phyloP scores from a whole-genome alignment of 2,888 invertebrate species.

The Orthosia incerta region DNA sequence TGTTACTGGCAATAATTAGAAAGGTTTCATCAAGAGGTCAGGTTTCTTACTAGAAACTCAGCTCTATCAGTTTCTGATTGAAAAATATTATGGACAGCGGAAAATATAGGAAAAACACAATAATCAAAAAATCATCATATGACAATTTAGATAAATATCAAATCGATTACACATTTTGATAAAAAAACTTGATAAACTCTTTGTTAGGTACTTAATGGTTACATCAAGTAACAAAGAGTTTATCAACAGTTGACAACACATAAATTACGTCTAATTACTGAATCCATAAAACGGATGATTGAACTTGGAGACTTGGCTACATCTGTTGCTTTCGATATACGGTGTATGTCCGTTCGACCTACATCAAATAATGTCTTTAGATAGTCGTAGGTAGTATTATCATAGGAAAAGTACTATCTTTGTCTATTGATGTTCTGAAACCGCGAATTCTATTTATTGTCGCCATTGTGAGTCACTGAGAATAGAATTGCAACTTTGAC shows the following conservation, averaged over 20 bases:
- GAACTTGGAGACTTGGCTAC: conserved; percentile 27
- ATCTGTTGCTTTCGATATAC: conserved; percentile 36
- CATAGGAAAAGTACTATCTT: conserved; percentile 56
- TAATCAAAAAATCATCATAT: conserved; percentile 6
- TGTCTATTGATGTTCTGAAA: conserved; percentile 33
- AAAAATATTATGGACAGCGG: neutral
- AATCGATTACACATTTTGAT: conserved; percentile 15
- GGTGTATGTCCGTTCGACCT: conserved; percentile 37
- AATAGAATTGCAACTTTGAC: conserved; percentile 54
- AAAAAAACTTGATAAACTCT: conserved; percentile 19
- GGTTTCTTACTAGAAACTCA: neutral
- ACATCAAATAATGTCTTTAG: conserved; percentile 50
- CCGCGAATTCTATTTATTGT: conserved; percentile 44
- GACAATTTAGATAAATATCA: conserved; percentile 10
- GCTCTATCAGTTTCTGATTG: neutral
- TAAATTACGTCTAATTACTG: conserved; percentile 16
- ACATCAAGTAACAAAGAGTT: too few species aligned
- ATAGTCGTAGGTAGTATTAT: conserved; percentile 24
- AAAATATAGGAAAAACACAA: neutral
- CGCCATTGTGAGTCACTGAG: conserved; percentile 40
- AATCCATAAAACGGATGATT: conserved; percentile 42
- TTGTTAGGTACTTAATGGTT: conserved; percentile 6
- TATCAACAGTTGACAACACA: conserved; percentile 10
- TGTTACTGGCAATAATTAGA: neutral
- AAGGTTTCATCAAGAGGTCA: conserved; percentile 13